Percentiles rank a stretch among this genome's conserved stretches.
Evolutionary conservation across 1,140 invertebrate species (phyloP).

Genomic region (Dolichoris vasculosae): DNA sequence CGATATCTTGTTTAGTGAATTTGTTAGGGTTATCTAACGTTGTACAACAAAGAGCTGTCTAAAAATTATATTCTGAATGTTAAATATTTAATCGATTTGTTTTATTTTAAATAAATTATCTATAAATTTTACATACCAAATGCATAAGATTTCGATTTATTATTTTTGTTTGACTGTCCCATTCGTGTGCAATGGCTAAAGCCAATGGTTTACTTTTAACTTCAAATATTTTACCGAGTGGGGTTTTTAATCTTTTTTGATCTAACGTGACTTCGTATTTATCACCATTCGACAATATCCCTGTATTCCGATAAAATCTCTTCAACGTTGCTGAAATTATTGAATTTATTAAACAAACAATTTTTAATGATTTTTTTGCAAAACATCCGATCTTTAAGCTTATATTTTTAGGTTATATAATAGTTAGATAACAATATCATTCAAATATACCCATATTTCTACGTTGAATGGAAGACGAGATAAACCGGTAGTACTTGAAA

Average conservation of each 20-base stretch:
- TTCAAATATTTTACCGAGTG: constrained; percentile 84
- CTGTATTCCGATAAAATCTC: constrained; percentile 83
- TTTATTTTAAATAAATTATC: neutral
- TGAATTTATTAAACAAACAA: neutral
- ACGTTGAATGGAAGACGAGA: constrained; percentile 25
- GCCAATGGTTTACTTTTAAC: constrained; percentile 92
- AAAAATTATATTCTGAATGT: constrained; percentile 63
- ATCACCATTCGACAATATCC: constrained; percentile 77
- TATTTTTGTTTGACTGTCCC: constrained; percentile 88
- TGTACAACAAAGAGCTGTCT: constrained; percentile 93
- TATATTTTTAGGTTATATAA: constrained; percentile 12
- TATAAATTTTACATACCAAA: constrained; percentile 78
- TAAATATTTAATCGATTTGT: constrained; percentile 28
- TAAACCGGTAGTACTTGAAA: constrained; percentile 7
- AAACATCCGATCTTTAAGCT: constrained; percentile 1
- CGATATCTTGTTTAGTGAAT: constrained; percentile 84
- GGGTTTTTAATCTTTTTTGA: constrained; percentile 91
- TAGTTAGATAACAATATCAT: neutral
- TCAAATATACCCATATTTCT: constrained; percentile 44
- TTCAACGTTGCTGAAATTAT: constrained; percentile 74
- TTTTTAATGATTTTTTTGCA: neutral
- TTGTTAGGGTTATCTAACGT: constrained; percentile 93
- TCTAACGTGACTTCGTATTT: constrained; percentile 87
- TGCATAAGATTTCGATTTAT: constrained; percentile 91
- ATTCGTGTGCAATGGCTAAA: constrained; percentile 92